phyloP scores from a whole-genome alignment of 2,113 vertebrate species.

The Sorex fumeus region DNA sequence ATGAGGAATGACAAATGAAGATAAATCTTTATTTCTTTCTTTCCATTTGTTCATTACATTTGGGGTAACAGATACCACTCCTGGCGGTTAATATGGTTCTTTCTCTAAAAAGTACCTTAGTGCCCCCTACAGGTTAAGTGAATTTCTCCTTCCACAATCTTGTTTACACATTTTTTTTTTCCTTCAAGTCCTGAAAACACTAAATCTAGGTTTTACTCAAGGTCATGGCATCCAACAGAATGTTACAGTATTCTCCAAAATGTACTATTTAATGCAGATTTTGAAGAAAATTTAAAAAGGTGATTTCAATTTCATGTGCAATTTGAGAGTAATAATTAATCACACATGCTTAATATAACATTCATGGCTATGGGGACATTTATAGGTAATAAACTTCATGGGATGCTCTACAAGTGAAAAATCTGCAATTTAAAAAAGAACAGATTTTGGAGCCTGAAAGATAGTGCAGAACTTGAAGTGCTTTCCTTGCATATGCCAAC shows the following conservation, averaged over 20 bases:
- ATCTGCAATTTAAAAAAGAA: not conserved
- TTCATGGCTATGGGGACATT: not conserved
- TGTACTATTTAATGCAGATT: not conserved
- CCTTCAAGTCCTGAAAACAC: not conserved
- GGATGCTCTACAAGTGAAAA: not conserved
- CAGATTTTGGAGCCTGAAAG: no score
- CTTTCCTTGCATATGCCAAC: no score
- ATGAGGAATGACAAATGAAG: slow-evolving; percentile 58
- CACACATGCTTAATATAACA: not conserved
- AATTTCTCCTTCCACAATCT: slow-evolving; percentile 51
- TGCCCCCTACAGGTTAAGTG: slow-evolving; percentile 77
- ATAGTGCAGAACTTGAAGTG: no score
- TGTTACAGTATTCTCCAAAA: not conserved
- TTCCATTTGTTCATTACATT: slow-evolving; percentile 10
- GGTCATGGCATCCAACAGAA: not conserved
- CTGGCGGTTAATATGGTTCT: not conserved
- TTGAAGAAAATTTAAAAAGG: not conserved
- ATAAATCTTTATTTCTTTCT: not conserved
- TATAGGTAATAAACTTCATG: not conserved
- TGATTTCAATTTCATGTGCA: not conserved
- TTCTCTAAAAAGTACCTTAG: slow-evolving; percentile 69
- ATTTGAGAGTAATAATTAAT: not conserved
- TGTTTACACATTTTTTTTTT: not conserved
- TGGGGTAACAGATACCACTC: slow-evolving; percentile 24
- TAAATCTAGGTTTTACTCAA: not conserved